Evolutionary conservation across 2,797 vertebrate species (phyloP).

Genomic region (Nasua narica): DNA sequence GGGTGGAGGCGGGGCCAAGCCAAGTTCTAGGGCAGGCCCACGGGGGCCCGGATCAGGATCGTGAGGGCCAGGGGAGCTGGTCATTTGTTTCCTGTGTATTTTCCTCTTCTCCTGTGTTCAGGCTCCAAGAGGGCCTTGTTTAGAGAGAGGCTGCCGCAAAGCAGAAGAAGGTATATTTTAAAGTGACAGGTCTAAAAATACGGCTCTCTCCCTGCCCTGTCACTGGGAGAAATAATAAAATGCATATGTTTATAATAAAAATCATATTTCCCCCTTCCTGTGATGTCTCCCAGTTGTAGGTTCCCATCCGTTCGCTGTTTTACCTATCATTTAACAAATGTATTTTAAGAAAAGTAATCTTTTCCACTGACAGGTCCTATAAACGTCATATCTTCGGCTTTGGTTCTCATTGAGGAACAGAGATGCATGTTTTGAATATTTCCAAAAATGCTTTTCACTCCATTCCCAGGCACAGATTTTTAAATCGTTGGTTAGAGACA

Average conservation of each 20-base stretch:
- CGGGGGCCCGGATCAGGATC: neutral
- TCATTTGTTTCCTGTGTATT: slow-evolving; percentile 9
- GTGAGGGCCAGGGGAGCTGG: neutral
- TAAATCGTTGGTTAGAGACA: slow-evolving; percentile 43
- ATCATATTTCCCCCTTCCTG: slow-evolving; percentile 77
- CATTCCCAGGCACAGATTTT: slow-evolving; percentile 66
- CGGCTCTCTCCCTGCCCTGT: slow-evolving; percentile 60
- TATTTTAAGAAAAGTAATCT: slow-evolving; percentile 78
- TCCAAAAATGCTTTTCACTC: slow-evolving; percentile 66
- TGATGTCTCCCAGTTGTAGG: slow-evolving; percentile 77
- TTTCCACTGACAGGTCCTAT: slow-evolving; percentile 77
- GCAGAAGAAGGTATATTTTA: slow-evolving; percentile 73
- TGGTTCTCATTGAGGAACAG: slow-evolving; percentile 70
- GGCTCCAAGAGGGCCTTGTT: slow-evolving; percentile 58
- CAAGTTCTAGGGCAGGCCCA: neutral
- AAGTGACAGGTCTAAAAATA: slow-evolving; percentile 78
- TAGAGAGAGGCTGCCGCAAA: slow-evolving; percentile 40
- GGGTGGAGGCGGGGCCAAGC: neutral
- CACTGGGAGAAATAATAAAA: slow-evolving; percentile 74
- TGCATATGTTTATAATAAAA: slow-evolving; percentile 80
- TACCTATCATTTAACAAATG: slow-evolving; percentile 79
- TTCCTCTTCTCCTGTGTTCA: slow-evolving; percentile 15
- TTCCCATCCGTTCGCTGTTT: slow-evolving; percentile 78
- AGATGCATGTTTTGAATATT: slow-evolving; percentile 70
- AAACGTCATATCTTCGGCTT: slow-evolving; percentile 69